Conservation (phyloP, 92 coral and sea anemone genomes). For the Desmophyllum pertusum region DNA sequence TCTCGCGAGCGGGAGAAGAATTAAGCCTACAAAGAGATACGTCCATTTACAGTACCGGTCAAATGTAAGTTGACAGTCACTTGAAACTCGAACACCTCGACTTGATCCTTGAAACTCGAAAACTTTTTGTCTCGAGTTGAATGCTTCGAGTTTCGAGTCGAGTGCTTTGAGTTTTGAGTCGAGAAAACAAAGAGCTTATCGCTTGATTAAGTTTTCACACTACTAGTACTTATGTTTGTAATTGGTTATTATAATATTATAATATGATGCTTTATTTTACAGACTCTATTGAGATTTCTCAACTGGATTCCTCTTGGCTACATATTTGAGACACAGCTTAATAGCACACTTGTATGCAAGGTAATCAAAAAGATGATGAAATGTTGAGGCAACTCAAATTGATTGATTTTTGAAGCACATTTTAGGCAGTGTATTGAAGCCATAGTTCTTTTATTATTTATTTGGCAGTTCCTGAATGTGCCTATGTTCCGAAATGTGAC, state of each 20-base stretch:
- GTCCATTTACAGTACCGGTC: no score
- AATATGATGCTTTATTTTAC: not conserved
- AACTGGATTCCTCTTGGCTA: conserved; percentile 99
- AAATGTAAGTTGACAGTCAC: no score
- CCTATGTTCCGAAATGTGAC: conserved; percentile 99
- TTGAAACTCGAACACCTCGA: no score
- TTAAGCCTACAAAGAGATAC: no score
- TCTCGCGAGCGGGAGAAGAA: no score
- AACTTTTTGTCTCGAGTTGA: no score
- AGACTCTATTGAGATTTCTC: conserved; percentile 91
- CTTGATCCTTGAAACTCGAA: no score
- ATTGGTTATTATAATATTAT: no score
- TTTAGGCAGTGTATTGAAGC: not conserved
- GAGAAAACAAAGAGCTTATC: no score
- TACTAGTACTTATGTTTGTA: no score
- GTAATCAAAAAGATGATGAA: conserved; percentile 34
- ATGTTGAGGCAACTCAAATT: not conserved
- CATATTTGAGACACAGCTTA: conserved; percentile 95
- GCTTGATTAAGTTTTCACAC: no score
- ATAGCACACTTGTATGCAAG: conserved; percentile 96
- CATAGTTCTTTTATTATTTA: not conserved
- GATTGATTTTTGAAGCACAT: not conserved
- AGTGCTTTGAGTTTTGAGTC: not conserved
- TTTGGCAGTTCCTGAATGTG: conserved; percentile 89
- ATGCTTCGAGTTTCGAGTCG: no score